Conservation (phyloP, 2,797 vertebrate species). For the Setipinna tenuifilis region DNA sequence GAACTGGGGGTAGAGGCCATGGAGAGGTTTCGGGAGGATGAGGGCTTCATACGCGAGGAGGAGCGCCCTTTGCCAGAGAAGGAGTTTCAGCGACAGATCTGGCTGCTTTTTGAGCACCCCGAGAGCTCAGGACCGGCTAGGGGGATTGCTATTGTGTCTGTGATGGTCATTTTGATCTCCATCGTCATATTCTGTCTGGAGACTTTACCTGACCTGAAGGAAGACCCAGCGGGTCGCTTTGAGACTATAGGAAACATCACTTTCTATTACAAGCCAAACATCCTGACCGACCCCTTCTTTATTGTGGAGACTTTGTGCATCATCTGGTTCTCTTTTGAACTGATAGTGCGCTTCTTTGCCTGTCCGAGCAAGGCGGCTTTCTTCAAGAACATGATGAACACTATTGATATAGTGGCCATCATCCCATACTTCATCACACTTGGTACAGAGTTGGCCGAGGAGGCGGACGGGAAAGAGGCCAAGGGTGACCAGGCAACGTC, state of each 20-base stretch:
- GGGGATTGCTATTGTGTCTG: slow-evolving; percentile 95
- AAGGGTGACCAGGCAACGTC: slow-evolving; percentile 98
- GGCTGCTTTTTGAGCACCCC: slow-evolving; percentile 97
- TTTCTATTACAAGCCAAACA: slow-evolving; percentile 86
- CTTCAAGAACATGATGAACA: slow-evolving; percentile 99
- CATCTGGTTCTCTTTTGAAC: slow-evolving; percentile 98
- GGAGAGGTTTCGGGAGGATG: slow-evolving; percentile 98
- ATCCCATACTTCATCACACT: slow-evolving; percentile 98
- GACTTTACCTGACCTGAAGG: slow-evolving; percentile 93
- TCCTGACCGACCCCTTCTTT: slow-evolving; percentile 97
- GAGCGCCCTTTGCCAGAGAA: slow-evolving; percentile 91
- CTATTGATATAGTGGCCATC: slow-evolving; percentile 98
- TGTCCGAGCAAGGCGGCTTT: slow-evolving; percentile 98
- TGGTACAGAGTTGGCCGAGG: slow-evolving; percentile 96
- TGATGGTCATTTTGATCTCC: slow-evolving; percentile 99
- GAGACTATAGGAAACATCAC: slow-evolving; percentile 85
- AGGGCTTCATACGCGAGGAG: slow-evolving; percentile 97
- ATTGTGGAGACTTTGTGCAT: slow-evolving; percentile 97
- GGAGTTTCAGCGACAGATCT: slow-evolving; percentile 95
- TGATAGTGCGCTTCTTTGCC: slow-evolving; percentile 95
- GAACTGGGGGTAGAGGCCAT: slow-evolving; percentile 96
- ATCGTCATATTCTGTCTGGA: slow-evolving; percentile 99
- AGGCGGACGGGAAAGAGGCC: slow-evolving; percentile 79
- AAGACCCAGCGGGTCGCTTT: slow-evolving; percentile 76
- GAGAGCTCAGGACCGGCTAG: slow-evolving; percentile 94